Evolutionary conservation across 2,888 invertebrate species (phyloP), one percentile per base, ranked within the genome.

Genomic region (Leptinotarsa peninsularis): DNA sequence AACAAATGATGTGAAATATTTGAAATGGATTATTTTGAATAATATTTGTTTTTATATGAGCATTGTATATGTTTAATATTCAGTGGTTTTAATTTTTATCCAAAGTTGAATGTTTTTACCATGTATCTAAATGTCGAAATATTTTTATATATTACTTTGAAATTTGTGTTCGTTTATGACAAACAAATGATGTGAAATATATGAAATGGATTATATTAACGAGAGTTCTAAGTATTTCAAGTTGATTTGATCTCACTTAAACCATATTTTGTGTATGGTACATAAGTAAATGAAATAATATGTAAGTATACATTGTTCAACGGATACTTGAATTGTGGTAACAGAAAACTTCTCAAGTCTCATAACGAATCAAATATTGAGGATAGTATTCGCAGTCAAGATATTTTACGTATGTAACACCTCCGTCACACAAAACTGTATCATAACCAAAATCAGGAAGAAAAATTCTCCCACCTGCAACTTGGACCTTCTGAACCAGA

Each of bases 341-440:
- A 21, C 7, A 33, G 5, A n/a, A 33, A 17, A 63, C 3, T 33
- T 10, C n/a, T 14, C 33, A 49, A 73, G 83, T 76, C 81, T 85
- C 10, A 73, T 83, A 83, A 43, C 77, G 74, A 13, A 84, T 83
- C 50, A 86, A 81, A 80, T 87, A 88, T n/a, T 80, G 80, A 1
- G 87, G 87, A 76, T 87, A 86, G 81, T 84, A 88, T 74, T 88
- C 87, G 70, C 83, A 80, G 73, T 88, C 87, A 72, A 84, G 84
- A 79, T 84, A 88, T 78, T 88, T 88, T 0, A 88, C 87, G 76
- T 81, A 86, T 3, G 87, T 87, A 5, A 78, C 73, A 0, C 79
- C 78, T 56, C 70, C 67, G 75, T 82, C 83, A 13, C 85, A 85
- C 50, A 76, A 71, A 1, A 85, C 84, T 1, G 87, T 88, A 77